phyloP scores from a whole-genome alignment of 1,140 invertebrate species.

The Sycobia sp. region DNA sequence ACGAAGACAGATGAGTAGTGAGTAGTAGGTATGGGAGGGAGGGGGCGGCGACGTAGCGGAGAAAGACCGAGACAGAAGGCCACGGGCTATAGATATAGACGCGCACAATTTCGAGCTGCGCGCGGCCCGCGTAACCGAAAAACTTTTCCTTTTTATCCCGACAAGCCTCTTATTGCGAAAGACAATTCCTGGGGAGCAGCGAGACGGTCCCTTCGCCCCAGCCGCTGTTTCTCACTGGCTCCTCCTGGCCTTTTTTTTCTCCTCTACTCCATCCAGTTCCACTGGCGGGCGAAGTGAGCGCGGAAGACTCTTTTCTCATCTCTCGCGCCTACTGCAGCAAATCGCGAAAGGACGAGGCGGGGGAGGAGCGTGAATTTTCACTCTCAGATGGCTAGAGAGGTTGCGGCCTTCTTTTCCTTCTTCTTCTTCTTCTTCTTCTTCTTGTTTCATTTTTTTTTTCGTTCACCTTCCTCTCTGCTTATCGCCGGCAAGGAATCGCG shows the following conservation, averaged over 20 bases:
- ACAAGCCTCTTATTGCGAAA: conserved; percentile 40
- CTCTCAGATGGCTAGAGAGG: neutral
- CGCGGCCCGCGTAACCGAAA: conserved; percentile 26
- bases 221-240: neutral
- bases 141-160: conserved; percentile 38
- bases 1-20: conserved; percentile 20
- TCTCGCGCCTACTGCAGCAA: neutral
- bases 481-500: no score
- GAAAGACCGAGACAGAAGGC: no score
- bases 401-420: no score
- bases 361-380: conserved; percentile 1
- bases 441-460: no score
- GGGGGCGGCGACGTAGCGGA: no score
- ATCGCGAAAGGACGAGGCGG: no score
- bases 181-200: conserved; percentile 31
- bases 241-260: neutral
- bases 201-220: neutral
- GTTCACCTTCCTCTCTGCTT: no score
- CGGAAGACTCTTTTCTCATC: conserved; percentile 1
- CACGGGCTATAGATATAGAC: no score
- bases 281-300: no score
- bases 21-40: no score
- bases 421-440: no score
- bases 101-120: conserved; percentile 16
- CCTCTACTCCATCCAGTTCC: neutral